Evolutionary conservation across 2,113 vertebrate species (phyloP), one percentile per base, ranked within the genome.

Genomic region (Columba livia): DNA sequence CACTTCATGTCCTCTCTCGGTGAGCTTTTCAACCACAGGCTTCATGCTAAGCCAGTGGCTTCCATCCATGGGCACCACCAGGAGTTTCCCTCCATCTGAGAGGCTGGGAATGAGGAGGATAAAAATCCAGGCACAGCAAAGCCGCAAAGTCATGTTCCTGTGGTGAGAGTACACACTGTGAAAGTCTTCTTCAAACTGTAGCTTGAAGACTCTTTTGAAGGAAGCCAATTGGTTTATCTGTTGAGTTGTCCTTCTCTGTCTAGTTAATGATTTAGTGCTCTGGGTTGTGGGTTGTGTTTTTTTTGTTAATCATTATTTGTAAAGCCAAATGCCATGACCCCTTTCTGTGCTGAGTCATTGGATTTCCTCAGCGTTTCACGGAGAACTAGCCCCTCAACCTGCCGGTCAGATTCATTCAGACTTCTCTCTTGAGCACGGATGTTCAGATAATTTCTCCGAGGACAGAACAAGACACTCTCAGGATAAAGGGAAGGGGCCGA

Each of bases 21-120:
- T 31, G 5, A 99, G 97, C 47, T 98, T 98, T 70, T 98, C 97
- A 69, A 99, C 98, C 61, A 99, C 93, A 0, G 88, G 51, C n/a
- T 54, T 90, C 98, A 99, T 98, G 96, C 98, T 99, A 15, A 99
- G 96, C 99, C 99, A 99, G 97, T 98, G 98, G 80, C 99, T 99
- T 32, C 98, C 98, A 16, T 97, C 98, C 96, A 98, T 97, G 48
- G 98, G 98, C 81, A 98, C 36, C 34, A 98, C 98, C 70, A 98
- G 96, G 14, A 99, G 88, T 56, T 98, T 98, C 14, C 97, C 98
- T 83, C 97, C 97, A 15, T 97, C 89, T 15, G 93, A 88, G 3
- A 94, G 74, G 79, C 79, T 56, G 13, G 93, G 38, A 26, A 69
- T 9, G 16, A 94, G 18, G 38, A 96, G 13, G n/a, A 85, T n/a